Percentiles rank a stretch among this genome's conserved stretches.
phyloP scores from a whole-genome alignment of 37 sponge, comb jelly and placozoan species.

The Axinella damicornis region DNA sequence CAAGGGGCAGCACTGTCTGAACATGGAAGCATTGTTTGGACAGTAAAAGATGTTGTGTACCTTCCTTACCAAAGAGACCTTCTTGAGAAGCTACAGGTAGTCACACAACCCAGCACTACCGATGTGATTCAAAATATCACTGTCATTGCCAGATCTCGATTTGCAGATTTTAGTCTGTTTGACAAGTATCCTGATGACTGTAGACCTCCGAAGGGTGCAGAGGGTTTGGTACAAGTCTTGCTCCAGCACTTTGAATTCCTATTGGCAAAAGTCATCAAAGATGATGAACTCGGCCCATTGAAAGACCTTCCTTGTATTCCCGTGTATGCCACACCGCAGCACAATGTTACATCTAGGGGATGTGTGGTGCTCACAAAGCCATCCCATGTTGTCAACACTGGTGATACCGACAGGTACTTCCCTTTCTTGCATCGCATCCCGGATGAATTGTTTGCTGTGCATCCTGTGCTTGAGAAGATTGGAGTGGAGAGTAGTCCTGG shows the following conservation, averaged over 20 bases:
- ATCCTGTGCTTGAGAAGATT: background rate
- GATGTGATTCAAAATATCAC: slow-evolving; percentile 57
- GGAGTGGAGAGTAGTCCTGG: background rate
- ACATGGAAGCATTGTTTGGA: slow-evolving; percentile 42
- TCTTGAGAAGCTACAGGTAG: too few relatives aligned
- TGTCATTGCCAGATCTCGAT: slow-evolving; percentile 22
- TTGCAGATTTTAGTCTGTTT: slow-evolving; percentile 34
- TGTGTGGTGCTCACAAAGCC: slow-evolving; percentile 46
- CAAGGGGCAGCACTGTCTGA: too few relatives aligned
- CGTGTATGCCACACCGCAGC: too few relatives aligned
- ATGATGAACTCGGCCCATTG: too few relatives aligned
- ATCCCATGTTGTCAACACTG: slow-evolving; percentile 21
- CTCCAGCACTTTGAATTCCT: too few relatives aligned
- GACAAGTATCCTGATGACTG: slow-evolving; percentile 16
- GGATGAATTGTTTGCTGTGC: too few relatives aligned
- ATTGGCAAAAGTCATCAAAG: too few relatives aligned
- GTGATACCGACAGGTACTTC: background rate
- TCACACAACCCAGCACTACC: background rate
- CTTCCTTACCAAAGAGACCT: background rate
- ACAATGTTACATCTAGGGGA: background rate
- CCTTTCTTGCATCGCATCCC: slow-evolving; percentile 42
- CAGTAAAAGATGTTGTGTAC: slow-evolving; percentile 43
- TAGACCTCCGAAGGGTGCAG: background rate
- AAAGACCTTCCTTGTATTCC: too few relatives aligned
- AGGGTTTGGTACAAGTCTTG: too few relatives aligned